A percentile compares a stretch with the other conserved stretches of the same genome.
Conservation (phyloP, 2,797 vertebrate species). For the Rhincodon typus region DNA sequence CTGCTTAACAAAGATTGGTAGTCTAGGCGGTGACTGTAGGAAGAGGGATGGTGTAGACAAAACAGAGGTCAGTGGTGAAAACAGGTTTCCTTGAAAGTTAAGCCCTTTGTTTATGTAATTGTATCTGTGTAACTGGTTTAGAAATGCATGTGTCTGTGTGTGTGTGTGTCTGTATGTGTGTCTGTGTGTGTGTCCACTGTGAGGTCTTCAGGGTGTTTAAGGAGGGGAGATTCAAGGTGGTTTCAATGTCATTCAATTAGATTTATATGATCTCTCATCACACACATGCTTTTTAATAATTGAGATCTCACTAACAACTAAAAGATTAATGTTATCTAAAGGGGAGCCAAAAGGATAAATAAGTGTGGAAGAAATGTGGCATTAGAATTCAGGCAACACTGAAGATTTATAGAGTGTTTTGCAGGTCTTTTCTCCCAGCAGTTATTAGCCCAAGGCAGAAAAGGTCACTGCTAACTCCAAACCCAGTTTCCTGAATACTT, state of each 20-base stretch:
- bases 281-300: neutral
- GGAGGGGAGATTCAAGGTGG: neutral
- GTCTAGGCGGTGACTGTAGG: neutral
- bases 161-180: neutral
- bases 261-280: neutral
- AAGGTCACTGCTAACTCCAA: neutral
- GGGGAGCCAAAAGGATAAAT: conserved; percentile 27
- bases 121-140: neutral
- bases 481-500: conserved; percentile 19
- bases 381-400: neutral
- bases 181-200: neutral
- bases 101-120: neutral
- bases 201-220: neutral
- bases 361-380: neutral
- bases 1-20: neutral
- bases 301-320: neutral
- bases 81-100: conserved; percentile 19
- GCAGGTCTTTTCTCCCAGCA: neutral
- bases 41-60: neutral
- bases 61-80: neutral
- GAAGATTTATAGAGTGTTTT: conserved; percentile 3
- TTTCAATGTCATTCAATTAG: neutral
- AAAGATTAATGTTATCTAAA: neutral
- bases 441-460: conserved; percentile 18
- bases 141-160: neutral